phyloP scores from a whole-genome alignment of 1,140 invertebrate species.

The Drosophila nikananu region DNA sequence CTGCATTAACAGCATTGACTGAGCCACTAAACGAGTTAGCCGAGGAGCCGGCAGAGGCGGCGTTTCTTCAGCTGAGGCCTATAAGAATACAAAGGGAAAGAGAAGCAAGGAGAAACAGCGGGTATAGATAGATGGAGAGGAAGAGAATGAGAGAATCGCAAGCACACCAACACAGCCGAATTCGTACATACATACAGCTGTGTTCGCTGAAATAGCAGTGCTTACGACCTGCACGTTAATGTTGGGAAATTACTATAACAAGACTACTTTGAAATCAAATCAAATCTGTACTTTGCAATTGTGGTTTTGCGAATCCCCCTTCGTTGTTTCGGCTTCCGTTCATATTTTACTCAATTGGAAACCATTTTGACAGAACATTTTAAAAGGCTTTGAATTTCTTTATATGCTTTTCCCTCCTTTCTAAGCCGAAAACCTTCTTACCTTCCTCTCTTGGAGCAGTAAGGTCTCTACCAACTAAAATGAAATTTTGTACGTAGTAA shows the following conservation, averaged over 20 bases:
- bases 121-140: background rate
- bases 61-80: constrained; percentile 66
- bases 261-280: too few relatives aligned
- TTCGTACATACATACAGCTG: background rate
- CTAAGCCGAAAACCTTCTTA: too few relatives aligned
- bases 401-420: background rate
- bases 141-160: constrained; percentile 37
- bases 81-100: constrained; percentile 55
- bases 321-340: background rate
- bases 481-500: too few relatives aligned
- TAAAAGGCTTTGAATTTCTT: background rate
- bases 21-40: constrained; percentile 70
- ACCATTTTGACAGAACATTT: background rate
- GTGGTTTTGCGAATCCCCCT: too few relatives aligned
- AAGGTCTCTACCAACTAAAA: too few relatives aligned
- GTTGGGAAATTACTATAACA: too few relatives aligned
- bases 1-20: constrained; percentile 27
- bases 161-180: constrained; percentile 15
- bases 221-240: too few relatives aligned
- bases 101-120: constrained; percentile 30
- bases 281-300: too few relatives aligned
- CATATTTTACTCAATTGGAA: background rate
- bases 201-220: too few relatives aligned
- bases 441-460: too few relatives aligned
- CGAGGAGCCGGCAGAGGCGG: constrained; percentile 22